Conservation (phyloP, 2,113 vertebrate species). For the Oncorhynchus mykiss region DNA sequence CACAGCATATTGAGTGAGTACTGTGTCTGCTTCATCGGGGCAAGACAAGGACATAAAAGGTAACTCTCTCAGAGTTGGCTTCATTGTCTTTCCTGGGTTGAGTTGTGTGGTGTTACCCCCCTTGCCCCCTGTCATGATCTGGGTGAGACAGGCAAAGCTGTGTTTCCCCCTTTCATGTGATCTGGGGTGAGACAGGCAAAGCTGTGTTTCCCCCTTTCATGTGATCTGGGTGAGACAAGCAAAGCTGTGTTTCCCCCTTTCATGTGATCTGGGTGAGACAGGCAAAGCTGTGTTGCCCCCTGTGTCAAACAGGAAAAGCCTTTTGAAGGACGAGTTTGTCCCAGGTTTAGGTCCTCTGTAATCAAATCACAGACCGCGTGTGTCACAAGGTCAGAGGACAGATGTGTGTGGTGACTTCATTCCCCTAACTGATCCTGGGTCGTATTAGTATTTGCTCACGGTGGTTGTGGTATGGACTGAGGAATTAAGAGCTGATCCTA, state of each 20-base stretch:
- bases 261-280: no score
- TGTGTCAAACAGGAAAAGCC: constrained; percentile 42
- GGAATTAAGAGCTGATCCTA: no score
- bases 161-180: no score
- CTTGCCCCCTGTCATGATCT: constrained; percentile 19
- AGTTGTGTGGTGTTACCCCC: constrained; percentile 37
- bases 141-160: no score
- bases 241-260: background rate
- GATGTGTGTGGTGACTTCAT: constrained; percentile 22
- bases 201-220: background rate
- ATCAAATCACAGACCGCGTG: constrained; percentile 52
- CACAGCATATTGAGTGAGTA: background rate
- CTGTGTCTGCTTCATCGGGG: constrained; percentile 2
- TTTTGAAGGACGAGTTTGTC: constrained; percentile 56
- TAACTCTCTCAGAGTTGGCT: constrained; percentile 21
- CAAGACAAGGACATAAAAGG: constrained; percentile 21
- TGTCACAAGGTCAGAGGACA: constrained; percentile 49
- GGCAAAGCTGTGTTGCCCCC: no score
- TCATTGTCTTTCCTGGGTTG: constrained; percentile 17
- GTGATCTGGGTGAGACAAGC: no score
- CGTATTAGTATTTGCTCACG: background rate
- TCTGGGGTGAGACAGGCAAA: no score
- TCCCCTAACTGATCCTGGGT: background rate
- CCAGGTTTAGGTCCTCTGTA: constrained; percentile 35
- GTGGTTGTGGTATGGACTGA: no score